Conservation (phyloP, 2,797 vertebrate species). For the Tapirus indicus region DNA sequence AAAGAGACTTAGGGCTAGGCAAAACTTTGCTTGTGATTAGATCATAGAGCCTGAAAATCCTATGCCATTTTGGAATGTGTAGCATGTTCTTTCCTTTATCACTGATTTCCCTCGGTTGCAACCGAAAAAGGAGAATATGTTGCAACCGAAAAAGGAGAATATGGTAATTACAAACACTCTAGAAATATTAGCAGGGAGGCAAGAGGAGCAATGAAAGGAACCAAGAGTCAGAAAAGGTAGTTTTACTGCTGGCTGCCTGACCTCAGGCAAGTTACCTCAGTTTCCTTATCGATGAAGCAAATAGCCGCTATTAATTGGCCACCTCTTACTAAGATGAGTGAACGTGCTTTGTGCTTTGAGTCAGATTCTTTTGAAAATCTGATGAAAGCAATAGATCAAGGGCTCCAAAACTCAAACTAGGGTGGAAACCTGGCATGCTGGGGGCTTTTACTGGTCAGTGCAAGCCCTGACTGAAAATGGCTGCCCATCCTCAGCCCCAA, state of each 20-base stretch:
- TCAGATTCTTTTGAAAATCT: neutral
- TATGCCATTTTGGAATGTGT: neutral
- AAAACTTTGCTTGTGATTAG: neutral
- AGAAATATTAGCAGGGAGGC: neutral
- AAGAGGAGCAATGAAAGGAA: neutral
- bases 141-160: neutral
- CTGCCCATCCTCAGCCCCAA: neutral
- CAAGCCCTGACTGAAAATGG: neutral
- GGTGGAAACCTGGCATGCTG: neutral
- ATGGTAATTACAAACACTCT: neutral
- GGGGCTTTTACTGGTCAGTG: neutral
- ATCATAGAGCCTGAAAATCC: neutral
- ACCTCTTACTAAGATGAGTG: neutral
- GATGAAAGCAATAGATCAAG: neutral
- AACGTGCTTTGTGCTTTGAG: neutral
- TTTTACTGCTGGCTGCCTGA: neutral
- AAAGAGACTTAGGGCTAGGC: neutral
- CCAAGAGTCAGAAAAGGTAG: neutral
- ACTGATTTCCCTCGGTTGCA: neutral
- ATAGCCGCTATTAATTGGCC: neutral
- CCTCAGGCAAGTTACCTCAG: neutral
- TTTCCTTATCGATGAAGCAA: neutral
- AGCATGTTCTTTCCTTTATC: neutral
- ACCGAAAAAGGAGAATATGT: neutral
- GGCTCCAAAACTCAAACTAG: neutral